These are phyloP conservation scores for Anneissia japonica DNA, from an alignment of 35 echinoderm and acorn worm species.

Conservation along the genomic window DNA sequence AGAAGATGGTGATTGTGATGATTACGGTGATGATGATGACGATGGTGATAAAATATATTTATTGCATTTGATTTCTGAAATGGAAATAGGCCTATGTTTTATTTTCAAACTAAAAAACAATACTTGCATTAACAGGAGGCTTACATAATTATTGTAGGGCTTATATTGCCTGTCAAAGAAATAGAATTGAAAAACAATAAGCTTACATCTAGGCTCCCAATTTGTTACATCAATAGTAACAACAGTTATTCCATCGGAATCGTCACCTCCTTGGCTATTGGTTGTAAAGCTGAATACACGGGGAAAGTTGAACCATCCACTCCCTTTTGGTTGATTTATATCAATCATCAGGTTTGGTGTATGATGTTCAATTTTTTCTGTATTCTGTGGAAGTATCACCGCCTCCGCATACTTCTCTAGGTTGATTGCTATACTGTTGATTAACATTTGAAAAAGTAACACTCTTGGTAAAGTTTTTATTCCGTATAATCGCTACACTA, in stretches of 20 bases:
- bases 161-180: no score
- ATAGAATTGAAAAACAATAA: no score
- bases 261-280: neutral
- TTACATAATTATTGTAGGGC: no score
- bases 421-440: constrained; percentile 59
- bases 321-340: constrained; percentile 21
- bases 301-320: neutral
- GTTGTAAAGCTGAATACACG: neutral
- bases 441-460: neutral
- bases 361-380: constrained; percentile 24
- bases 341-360: constrained; percentile 30
- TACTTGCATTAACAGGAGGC: no score
- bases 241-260: neutral
- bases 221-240: neutral
- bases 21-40: no score
- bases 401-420: constrained; percentile 54
- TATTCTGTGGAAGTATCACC: constrained; percentile 34
- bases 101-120: no score
- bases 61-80: no score
- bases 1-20: no score
- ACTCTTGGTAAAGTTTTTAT: no score
- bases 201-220: neutral
- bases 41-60: no score
- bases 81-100: no score
- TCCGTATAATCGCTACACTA: no score